phyloP scores from a whole-genome alignment of 2,113 vertebrate species.

The Pseudopodoces humilis region DNA sequence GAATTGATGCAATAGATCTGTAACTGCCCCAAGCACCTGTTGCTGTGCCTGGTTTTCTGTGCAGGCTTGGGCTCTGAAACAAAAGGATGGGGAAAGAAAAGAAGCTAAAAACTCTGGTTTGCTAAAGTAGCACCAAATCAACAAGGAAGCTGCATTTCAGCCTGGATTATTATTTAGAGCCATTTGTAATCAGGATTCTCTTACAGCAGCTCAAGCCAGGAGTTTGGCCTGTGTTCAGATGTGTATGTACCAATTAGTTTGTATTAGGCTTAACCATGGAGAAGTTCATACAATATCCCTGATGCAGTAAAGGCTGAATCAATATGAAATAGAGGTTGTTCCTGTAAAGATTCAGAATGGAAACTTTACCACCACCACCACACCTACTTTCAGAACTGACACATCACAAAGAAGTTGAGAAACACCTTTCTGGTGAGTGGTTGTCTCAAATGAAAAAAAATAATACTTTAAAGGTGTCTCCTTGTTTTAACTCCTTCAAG shows the following conservation, averaged over 20 bases:
- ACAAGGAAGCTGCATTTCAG: background rate
- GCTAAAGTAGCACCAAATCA: background rate
- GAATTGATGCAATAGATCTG: background rate
- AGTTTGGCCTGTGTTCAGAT: background rate
- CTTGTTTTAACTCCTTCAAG: background rate
- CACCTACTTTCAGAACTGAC: background rate
- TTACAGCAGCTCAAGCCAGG: background rate
- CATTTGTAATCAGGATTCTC: background rate
- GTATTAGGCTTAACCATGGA: background rate
- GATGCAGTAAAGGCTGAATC: background rate
- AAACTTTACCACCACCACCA: background rate
- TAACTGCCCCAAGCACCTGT: background rate
- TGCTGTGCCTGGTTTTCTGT: background rate
- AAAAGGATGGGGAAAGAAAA: background rate
- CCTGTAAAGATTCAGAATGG: background rate
- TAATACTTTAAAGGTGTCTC: background rate
- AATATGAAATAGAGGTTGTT: background rate
- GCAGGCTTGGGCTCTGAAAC: background rate
- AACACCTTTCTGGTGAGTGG: background rate
- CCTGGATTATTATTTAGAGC: background rate
- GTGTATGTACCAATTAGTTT: background rate
- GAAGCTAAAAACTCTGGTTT: background rate
- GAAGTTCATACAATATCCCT: background rate
- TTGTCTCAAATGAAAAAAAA: background rate
- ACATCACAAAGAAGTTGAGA: conserved; percentile 1